phyloP scores from a whole-genome alignment of 2,888 invertebrate species.

The Exephanes ischioxanthus region DNA sequence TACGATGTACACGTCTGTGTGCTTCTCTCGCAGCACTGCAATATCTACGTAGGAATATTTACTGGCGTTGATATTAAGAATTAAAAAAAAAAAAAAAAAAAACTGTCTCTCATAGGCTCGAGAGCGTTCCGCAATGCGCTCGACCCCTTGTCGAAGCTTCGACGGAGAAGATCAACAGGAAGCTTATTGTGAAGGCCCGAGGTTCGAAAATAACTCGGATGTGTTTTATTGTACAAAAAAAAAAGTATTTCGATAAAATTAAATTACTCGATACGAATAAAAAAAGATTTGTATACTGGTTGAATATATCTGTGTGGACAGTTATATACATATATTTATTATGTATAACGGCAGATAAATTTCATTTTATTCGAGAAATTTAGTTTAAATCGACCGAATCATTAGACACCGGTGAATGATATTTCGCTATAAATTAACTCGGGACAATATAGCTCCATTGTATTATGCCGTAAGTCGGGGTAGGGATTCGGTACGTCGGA shows the following conservation, averaged over 20 bases:
- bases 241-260: neutral
- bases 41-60: conserved; percentile 7
- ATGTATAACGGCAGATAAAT: neutral
- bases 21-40: neutral
- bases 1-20: conserved; percentile 28
- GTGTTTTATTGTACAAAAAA: neutral
- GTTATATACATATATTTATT: neutral
- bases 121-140: neutral
- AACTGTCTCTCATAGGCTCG: neutral
- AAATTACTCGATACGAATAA: neutral
- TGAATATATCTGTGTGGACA: neutral
- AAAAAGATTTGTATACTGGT: neutral
- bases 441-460: neutral
- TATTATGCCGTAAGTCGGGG: neutral
- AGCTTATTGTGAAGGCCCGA: neutral
- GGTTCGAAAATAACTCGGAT: neutral
- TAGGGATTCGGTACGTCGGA: neutral
- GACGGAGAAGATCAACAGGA: neutral
- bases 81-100: neutral
- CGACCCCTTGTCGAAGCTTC: neutral
- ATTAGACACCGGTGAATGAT: neutral
- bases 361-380: neutral
- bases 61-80: neutral
- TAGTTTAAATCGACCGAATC: neutral
- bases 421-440: neutral